Evolutionary conservation across 2,113 vertebrate species (phyloP).

Genomic region (Bungarus multicinctus): DNA sequence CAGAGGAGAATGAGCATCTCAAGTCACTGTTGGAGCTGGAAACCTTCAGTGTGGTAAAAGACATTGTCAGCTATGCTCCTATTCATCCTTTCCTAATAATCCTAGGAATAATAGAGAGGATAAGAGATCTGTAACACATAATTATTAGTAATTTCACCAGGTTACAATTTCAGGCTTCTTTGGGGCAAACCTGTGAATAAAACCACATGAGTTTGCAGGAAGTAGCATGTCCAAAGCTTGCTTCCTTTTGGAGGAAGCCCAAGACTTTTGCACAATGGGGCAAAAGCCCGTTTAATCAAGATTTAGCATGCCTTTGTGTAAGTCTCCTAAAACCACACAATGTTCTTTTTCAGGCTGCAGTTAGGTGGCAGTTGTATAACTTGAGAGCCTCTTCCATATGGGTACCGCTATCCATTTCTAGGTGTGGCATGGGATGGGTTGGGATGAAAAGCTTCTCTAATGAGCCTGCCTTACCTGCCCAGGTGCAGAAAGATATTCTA

Average conservation of each 20-base stretch:
- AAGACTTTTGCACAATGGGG: neutral
- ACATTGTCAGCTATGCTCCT: neutral
- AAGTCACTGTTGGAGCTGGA: slow-evolving; percentile 63
- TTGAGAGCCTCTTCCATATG: neutral
- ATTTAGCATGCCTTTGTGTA: neutral
- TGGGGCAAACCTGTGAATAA: neutral
- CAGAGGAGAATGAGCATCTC: slow-evolving; percentile 72
- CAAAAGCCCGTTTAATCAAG: neutral
- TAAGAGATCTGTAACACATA: neutral
- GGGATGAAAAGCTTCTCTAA: neutral
- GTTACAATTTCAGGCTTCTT: neutral
- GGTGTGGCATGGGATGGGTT: neutral
- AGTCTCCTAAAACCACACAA: rapidly evolving
- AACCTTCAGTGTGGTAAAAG: slow-evolving; percentile 71
- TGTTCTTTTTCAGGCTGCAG: neutral
- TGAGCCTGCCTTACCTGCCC: neutral
- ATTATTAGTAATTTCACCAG: neutral
- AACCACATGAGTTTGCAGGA: neutral
- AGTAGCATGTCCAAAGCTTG: neutral
- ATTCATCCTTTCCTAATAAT: no score
- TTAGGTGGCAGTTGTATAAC: neutral
- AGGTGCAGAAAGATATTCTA: slow-evolving; percentile 77
- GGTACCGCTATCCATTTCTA: no score
- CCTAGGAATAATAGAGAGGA: neutral
- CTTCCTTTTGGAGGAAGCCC: neutral